Evolutionary conservation across 2,888 invertebrate genomes (phyloP).

Genomic region (Drosophila macrothrix): DNA sequence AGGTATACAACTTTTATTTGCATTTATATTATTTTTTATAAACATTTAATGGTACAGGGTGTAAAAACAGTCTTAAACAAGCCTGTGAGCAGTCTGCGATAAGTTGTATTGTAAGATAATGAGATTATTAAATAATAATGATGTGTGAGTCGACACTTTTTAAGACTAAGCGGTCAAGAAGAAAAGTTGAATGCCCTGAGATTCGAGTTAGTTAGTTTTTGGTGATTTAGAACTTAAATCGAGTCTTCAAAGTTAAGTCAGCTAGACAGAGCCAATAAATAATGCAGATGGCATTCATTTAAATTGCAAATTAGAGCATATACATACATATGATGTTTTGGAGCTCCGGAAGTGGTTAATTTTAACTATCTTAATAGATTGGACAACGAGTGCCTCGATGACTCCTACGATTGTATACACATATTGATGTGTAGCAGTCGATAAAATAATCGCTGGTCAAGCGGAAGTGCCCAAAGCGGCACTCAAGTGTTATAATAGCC

Average conservation of each 20-base stretch:
- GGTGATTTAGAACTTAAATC: slow-evolving; percentile 65
- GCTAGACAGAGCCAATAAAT: slow-evolving; percentile 24
- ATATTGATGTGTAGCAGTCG: slow-evolving; percentile 28
- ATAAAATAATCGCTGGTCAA: slow-evolving; percentile 42
- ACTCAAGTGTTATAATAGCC: slow-evolving; percentile 69
- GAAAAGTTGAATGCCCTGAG: slow-evolving; percentile 73
- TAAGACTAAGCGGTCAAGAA: slow-evolving; percentile 27
- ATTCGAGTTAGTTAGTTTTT: slow-evolving; percentile 38
- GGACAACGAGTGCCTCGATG: slow-evolving; percentile 37
- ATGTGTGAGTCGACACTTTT: slow-evolving; percentile 1
- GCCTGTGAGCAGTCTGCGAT: slow-evolving; percentile 45
- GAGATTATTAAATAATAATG: slow-evolving; percentile 30
- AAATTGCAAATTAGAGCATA: slow-evolving; percentile 60
- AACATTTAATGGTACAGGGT: neutral
- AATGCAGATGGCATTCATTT: slow-evolving; percentile 36
- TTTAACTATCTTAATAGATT: slow-evolving; percentile 1
- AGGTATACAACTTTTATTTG: no score
- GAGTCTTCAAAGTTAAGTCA: slow-evolving; percentile 29
- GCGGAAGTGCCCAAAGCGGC: slow-evolving; percentile 67
- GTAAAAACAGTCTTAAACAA: slow-evolving; percentile 18
- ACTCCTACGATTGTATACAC: slow-evolving; percentile 19
- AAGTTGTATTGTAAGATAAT: slow-evolving; percentile 41
- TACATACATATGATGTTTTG: slow-evolving; percentile 14
- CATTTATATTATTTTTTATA: neutral
- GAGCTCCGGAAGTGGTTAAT: slow-evolving; percentile 61